phyloP scores from a whole-genome alignment of 2,113 vertebrate species.

The Mirounga angustirostris region DNA sequence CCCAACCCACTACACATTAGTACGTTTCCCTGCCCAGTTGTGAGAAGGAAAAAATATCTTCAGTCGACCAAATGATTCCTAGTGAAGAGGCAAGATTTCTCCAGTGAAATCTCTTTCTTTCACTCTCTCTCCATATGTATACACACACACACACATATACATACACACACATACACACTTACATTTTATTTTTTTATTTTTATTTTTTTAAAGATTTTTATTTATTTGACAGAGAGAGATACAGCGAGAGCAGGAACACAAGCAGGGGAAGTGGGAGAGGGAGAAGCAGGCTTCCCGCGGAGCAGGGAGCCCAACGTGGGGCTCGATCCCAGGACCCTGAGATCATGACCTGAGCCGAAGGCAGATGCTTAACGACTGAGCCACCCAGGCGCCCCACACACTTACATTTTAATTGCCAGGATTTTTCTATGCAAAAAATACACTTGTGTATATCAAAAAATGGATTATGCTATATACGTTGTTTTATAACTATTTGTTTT shows the following conservation, averaged over 20 bases:
- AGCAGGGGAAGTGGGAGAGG: too few relatives aligned
- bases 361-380: too few relatives aligned
- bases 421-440: conserved; percentile 1
- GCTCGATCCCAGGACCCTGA: too few relatives aligned
- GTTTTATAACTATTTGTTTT: neutral
- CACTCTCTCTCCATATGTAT: neutral
- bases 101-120: neutral
- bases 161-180: neutral
- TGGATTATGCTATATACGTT: neutral
- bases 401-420: neutral
- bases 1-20: neutral
- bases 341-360: too few relatives aligned
- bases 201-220: too few relatives aligned
- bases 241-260: too few relatives aligned
- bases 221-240: too few relatives aligned
- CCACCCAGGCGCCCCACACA: too few relatives aligned
- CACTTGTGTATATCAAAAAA: neutral
- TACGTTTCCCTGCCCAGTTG: neutral
- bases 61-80: neutral
- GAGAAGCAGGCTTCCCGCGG: too few relatives aligned
- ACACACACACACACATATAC: neutral
- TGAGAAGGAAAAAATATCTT: neutral
- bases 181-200: neutral
- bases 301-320: too few relatives aligned
- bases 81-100: neutral